These are phyloP conservation scores for Pegoplata infirma DNA, from an alignment of 2,888 invertebrate genomes.

Conservation along the genomic window DNA sequence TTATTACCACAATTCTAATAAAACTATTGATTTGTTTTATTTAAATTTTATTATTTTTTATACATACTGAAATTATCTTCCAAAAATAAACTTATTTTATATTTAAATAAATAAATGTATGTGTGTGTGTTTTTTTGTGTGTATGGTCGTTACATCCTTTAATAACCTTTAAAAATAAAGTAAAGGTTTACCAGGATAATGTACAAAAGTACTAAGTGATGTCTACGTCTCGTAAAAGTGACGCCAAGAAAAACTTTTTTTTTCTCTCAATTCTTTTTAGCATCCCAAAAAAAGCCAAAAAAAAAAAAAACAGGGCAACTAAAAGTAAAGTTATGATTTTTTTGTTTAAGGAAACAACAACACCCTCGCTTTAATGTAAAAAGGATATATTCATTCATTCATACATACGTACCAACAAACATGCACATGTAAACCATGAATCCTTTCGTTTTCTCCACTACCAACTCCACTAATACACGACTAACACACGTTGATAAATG, in stretches of 20 bases:
- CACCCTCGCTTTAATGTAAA: constrained; percentile 43
- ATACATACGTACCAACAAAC: constrained; percentile 19
- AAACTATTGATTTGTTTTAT: too few species aligned
- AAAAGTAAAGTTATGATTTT: constrained; percentile 64
- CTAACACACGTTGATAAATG: constrained; percentile 74
- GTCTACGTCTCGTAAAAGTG: constrained; percentile 64
- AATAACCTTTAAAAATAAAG: constrained; percentile 56
- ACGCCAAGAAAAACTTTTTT: constrained; percentile 74
- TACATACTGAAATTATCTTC: too few species aligned
- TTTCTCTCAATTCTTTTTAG: constrained; percentile 43
- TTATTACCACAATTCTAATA: too few species aligned
- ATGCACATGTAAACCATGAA: constrained; percentile 48
- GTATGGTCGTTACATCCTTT: constrained; percentile 56
- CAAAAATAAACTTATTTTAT: constrained; percentile 21
- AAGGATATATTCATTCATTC: constrained; percentile 4
- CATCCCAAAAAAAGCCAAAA: constrained; percentile 51
- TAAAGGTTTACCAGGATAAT: constrained; percentile 63
- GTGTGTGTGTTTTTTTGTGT: too few species aligned
- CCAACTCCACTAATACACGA: not conserved
- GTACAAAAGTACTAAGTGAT: constrained; percentile 61
- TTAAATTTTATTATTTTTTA: too few species aligned
- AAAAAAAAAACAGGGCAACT: constrained; percentile 45
- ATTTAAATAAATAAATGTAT: constrained; percentile 56
- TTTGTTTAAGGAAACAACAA: constrained; percentile 41
- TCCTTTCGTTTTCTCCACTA: constrained; percentile 25